A percentile compares a stretch with the other conserved stretches of the same genome.
These are phyloP conservation scores for Troides helena DNA, from an alignment of 2,888 invertebrate species.

Conservation along the genomic window DNA sequence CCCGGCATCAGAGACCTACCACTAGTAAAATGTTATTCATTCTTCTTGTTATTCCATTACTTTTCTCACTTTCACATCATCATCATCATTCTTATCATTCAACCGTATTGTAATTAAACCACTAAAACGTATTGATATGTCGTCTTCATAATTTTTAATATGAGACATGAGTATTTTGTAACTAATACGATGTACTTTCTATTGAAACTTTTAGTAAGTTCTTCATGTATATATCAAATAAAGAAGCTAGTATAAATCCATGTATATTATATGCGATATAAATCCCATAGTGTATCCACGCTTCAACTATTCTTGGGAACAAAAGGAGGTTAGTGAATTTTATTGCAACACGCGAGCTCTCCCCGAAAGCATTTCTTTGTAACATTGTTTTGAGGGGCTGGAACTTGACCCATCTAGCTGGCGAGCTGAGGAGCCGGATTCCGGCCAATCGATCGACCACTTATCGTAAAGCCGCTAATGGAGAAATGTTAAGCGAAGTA, in stretches of 20 bases:
- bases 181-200: too few species aligned
- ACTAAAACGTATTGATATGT: too few species aligned
- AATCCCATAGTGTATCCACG: background rate
- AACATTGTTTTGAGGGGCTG: slow-evolving; percentile 23
- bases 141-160: too few species aligned
- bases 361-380: slow-evolving; percentile 28
- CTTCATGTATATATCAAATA: too few species aligned
- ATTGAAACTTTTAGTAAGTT: too few species aligned
- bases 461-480: slow-evolving; percentile 19
- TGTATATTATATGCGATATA: background rate
- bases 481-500: slow-evolving; percentile 5
- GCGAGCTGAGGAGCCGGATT: slow-evolving; percentile 5
- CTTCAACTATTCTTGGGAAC: slow-evolving; percentile 14
- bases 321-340: slow-evolving; percentile 16
- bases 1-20: too few species aligned
- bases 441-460: slow-evolving; percentile 7
- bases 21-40: too few species aligned
- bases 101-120: too few species aligned
- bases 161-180: too few species aligned
- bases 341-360: slow-evolving; percentile 13
- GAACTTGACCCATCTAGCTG: slow-evolving; percentile 18
- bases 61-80: too few species aligned
- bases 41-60: too few species aligned
- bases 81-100: too few species aligned
- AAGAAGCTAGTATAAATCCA: background rate